phyloP scores from a whole-genome alignment of 2,113 vertebrate genomes.

The Apistogramma diplotaenia region DNA sequence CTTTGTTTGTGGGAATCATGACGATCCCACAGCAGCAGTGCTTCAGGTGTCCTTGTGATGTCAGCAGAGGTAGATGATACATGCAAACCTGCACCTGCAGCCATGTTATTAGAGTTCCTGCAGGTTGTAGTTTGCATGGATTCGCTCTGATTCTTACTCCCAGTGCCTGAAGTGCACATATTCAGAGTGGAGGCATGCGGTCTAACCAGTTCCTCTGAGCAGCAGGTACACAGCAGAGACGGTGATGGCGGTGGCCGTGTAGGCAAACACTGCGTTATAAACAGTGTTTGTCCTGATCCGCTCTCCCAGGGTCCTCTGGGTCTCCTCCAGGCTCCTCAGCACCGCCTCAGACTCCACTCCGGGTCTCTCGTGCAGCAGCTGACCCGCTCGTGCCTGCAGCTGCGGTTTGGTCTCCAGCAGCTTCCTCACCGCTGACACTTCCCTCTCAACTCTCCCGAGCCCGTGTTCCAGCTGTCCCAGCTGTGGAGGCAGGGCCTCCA shows the following conservation, averaged over 20 bases:
- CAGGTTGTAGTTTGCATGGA: not conserved
- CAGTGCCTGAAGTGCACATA: not conserved
- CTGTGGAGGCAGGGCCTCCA: slow-evolving; percentile 35
- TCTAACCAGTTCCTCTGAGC: slow-evolving; percentile 72
- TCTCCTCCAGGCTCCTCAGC: slow-evolving; percentile 78
- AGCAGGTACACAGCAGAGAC: slow-evolving; percentile 87
- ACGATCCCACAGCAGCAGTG: not conserved
- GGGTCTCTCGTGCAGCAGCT: slow-evolving; percentile 13
- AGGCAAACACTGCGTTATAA: slow-evolving; percentile 83
- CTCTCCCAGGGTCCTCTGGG: slow-evolving; percentile 79
- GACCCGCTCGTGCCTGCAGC: slow-evolving; percentile 3
- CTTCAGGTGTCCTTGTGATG: no score
- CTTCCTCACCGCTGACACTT: slow-evolving; percentile 46
- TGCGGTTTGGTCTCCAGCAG: slow-evolving; percentile 39
- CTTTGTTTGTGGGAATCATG: no score
- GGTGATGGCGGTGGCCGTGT: slow-evolving; percentile 77
- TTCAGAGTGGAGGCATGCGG: not conserved
- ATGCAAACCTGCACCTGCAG: not conserved
- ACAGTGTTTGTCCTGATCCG: slow-evolving; percentile 81
- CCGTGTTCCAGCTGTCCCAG: slow-evolving; percentile 40
- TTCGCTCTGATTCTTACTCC: not conserved
- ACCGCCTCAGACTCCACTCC: slow-evolving; percentile 62
- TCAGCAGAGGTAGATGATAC: not conserved
- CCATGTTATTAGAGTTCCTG: not conserved
- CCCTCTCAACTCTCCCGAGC: slow-evolving; percentile 21